Percentiles rank a stretch among this genome's conserved stretches.
Evolutionary conservation across 1,140 invertebrate genomes (phyloP).

Genomic region (Calycopis cecrops): DNA sequence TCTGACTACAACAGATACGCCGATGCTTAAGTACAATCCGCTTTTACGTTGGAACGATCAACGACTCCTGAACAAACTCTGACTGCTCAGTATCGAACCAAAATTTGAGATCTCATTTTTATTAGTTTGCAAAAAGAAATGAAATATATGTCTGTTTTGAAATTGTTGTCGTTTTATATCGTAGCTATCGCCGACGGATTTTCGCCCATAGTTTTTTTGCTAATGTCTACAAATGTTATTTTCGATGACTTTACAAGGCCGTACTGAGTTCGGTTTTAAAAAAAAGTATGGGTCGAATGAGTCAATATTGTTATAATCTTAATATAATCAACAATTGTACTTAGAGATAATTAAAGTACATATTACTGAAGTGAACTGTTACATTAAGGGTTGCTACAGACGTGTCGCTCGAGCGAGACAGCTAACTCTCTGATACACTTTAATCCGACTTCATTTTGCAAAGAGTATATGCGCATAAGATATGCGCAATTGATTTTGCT

Average conservation of each 20-base stretch:
- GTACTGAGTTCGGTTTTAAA: not conserved
- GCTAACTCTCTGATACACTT: conserved; percentile 56
- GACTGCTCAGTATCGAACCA: conserved; percentile 64
- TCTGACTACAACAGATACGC: conserved; percentile 28
- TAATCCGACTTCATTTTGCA: conserved; percentile 36
- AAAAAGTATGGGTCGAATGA: conserved; percentile 1
- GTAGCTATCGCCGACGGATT: conserved; percentile 11
- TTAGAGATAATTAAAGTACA: conserved; percentile 66
- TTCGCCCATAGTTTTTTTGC: conserved; percentile 21
- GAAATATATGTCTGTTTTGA: not conserved
- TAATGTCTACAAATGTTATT: not conserved
- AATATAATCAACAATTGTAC: conserved; percentile 38
- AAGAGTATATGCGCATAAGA: conserved; percentile 16
- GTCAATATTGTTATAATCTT: conserved; percentile 16
- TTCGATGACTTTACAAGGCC: conserved; percentile 8
- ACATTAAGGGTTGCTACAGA: conserved; percentile 48
- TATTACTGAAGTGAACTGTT: conserved; percentile 58
- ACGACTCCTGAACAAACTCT: conserved; percentile 57
- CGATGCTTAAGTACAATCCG: conserved; percentile 56
- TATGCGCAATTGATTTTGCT: too few relatives aligned
- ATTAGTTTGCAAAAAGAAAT: conserved; percentile 34
- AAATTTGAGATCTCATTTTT: conserved; percentile 70
- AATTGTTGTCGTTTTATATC: not conserved
- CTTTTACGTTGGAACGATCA: conserved; percentile 44
- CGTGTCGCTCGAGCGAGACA: conserved; percentile 47